phyloP scores from a whole-genome alignment of 2,888 invertebrate species.

The Creontiades dilutus region DNA sequence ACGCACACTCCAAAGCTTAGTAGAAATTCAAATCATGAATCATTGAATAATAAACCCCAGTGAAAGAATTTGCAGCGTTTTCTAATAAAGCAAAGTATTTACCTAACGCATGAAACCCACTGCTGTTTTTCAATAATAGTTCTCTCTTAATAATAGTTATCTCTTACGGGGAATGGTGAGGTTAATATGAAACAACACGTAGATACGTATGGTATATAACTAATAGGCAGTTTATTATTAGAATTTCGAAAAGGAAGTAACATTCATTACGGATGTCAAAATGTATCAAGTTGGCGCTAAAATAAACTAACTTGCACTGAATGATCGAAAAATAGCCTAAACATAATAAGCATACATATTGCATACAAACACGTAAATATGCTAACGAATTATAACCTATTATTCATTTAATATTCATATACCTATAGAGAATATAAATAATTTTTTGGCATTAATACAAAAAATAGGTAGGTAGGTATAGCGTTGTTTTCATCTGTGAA shows the following conservation, averaged over 20 bases:
- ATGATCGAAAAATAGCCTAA: not conserved
- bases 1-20: no score
- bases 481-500: not conserved
- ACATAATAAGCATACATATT: conserved; percentile 9
- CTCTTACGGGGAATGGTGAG: not conserved
- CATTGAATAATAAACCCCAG: no score
- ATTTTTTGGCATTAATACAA: conserved; percentile 49
- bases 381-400: conserved; percentile 17
- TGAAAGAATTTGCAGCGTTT: no score
- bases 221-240: conserved; percentile 22
- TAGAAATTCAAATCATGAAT: no score
- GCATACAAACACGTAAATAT: conserved; percentile 25
- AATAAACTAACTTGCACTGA: conserved; percentile 29
- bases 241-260: conserved; percentile 17
- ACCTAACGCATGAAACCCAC: no score
- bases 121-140: no score
- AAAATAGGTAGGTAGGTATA: conserved; percentile 11
- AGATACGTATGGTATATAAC: not conserved
- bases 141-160: no score
- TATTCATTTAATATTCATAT: not conserved
- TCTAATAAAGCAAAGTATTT: no score
- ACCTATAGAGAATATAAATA: conserved; percentile 38
- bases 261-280: not conserved
- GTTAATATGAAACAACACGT: not conserved
- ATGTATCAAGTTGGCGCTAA: conserved; percentile 10